Conservation (phyloP, 2,797 vertebrate genomes). For the Acrocephalus scirpaceus region DNA sequence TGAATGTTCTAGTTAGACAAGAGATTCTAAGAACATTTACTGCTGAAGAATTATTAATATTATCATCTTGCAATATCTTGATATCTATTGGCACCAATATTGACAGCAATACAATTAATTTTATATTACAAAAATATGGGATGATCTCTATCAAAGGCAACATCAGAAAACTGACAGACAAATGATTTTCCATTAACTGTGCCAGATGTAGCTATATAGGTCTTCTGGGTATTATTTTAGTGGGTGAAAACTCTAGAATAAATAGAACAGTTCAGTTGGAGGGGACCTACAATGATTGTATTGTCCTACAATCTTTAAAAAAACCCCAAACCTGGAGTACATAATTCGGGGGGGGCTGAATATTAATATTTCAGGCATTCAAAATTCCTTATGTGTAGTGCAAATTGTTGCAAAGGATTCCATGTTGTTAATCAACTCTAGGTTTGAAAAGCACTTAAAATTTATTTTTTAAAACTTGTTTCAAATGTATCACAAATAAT, state of each 20-base stretch:
- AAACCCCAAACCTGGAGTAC: not conserved
- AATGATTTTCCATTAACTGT: not conserved
- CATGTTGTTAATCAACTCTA: not conserved
- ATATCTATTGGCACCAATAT: not conserved
- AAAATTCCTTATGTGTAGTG: not conserved
- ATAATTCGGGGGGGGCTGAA: not conserved
- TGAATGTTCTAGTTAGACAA: not conserved
- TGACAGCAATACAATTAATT: not conserved
- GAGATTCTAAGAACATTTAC: not conserved
- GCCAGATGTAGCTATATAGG: not conserved
- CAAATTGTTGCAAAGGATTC: not conserved
- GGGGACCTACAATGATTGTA: not conserved
- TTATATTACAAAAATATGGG: not conserved
- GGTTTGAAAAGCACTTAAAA: not conserved
- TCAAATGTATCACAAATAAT: not conserved
- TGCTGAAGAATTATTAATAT: not conserved
- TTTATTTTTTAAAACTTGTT: not conserved
- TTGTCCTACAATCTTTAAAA: not conserved
- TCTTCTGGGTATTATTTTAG: not conserved
- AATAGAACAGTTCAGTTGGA: not conserved
- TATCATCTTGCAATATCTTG: not conserved
- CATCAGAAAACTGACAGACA: not conserved
- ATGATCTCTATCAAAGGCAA: not conserved
- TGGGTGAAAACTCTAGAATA: not conserved
- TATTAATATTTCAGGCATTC: not conserved